Evolutionary conservation across 2,113 vertebrate genomes (phyloP), one percentile per base, ranked within the genome.

Genomic region (Riparia riparia): DNA sequence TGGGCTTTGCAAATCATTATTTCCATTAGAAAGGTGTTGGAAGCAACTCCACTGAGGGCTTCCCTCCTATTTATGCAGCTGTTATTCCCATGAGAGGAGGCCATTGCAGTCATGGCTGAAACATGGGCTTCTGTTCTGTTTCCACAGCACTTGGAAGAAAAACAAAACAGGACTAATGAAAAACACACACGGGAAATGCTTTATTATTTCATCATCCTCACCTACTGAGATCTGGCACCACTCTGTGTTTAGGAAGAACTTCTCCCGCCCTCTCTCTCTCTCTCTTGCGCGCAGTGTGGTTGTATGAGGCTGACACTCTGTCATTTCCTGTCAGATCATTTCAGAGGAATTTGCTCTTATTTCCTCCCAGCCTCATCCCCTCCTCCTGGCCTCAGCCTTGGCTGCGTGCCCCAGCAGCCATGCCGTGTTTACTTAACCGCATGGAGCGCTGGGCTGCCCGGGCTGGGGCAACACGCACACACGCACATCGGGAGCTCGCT

Each of bases 121-220:
- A 97, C 98, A 95, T 97, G 98, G 98, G 98, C 99, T 99, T 99
- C 98, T 99, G 98, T 98, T 99, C 98, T 99, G 98, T 99, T 99
- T 99, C 99, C 98, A 98, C 98, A 98, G 98, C 98, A 98, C 98
- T 99, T 99, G 99, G 98, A 99, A 99, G 99, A 98, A 99, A 99
- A 99, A 98, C 98, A 99, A 99, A 99, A 99, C 97, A 98, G 97
- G 93, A 88, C 98, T 99, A 99, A 99, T 99, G 99, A 99, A 99
- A 99, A 99, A 99, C 99, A 99, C 99, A 99, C 99, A 99, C 98
- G 98, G 99, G 99, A 99, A 99, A 99, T 99, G 98, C 99, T 98
- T 99, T 99, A 99, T 99, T 99, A 99, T 99, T 99, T 99, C 99
- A 99, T 99, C 99, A 99, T 99, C 98, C 98, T 99, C 99, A 99